phyloP scores from a whole-genome alignment of 2,888 invertebrate genomes.

The Drosophila nr. perissopoda region DNA sequence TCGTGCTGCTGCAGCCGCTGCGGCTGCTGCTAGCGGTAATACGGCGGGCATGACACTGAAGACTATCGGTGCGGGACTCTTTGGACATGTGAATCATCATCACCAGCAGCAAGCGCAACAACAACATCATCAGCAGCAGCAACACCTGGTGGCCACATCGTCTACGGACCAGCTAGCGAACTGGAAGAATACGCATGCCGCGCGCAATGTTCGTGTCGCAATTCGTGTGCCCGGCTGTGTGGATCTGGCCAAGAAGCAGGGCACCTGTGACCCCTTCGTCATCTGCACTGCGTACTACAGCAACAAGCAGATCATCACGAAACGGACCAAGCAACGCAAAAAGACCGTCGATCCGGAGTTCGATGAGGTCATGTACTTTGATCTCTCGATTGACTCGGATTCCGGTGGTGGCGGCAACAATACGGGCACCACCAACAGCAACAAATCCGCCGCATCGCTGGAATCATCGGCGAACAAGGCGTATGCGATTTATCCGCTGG shows the following conservation, averaged over 20 bases:
- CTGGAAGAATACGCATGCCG: slow-evolving; percentile 66
- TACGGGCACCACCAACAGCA: slow-evolving; percentile 73
- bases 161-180: slow-evolving; percentile 67
- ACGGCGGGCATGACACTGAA: slow-evolving; percentile 62
- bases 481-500: slow-evolving; percentile 86
- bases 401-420: slow-evolving; percentile 50
- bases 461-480: slow-evolving; percentile 83
- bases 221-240: slow-evolving; percentile 93
- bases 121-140: slow-evolving; percentile 37
- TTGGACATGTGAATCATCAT: slow-evolving; percentile 66
- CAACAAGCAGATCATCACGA: slow-evolving; percentile 91
- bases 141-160: slow-evolving; percentile 48
- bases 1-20: slow-evolving; percentile 50
- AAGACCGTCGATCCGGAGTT: slow-evolving; percentile 96
- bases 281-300: slow-evolving; percentile 92
- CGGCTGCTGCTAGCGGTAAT: slow-evolving; percentile 27
- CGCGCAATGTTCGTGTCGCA: slow-evolving; percentile 84
- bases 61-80: slow-evolving; percentile 67
- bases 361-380: slow-evolving; percentile 94
- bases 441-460: slow-evolving; percentile 67
- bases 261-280: slow-evolving; percentile 96
- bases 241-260: slow-evolving; percentile 94
- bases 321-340: slow-evolving; percentile 94
- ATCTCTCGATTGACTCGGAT: slow-evolving; percentile 87
- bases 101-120: slow-evolving; percentile 1